A percentile compares a stretch with the other conserved stretches of the same genome.
Evolutionary conservation across 1,140 invertebrate species (phyloP).

Genomic region (Bombus confusus): DNA sequence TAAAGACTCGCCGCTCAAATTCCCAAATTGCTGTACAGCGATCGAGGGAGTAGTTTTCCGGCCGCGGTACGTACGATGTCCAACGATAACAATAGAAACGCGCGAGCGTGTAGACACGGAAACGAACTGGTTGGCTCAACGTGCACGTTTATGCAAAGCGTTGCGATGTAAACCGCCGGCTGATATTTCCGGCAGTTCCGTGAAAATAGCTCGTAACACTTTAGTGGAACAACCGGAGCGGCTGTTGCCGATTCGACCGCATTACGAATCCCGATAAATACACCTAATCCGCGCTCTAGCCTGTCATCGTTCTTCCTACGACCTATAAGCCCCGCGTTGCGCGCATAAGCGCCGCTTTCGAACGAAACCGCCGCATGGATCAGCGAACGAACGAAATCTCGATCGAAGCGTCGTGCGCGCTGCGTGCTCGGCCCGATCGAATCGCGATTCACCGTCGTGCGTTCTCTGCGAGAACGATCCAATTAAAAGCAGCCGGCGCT

Average conservation of each 20-base stretch:
- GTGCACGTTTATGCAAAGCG: not conserved
- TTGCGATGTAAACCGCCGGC: too few species aligned
- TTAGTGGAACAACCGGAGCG: not conserved
- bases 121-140: not conserved
- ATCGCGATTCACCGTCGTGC: not conserved
- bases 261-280: conserved; percentile 27
- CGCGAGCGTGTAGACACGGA: not conserved
- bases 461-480: not conserved
- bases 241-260: conserved; percentile 2
- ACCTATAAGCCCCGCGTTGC: not conserved
- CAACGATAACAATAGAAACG: not conserved
- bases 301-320: not conserved
- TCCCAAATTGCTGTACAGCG: too few species aligned
- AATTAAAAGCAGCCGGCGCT: not conserved
- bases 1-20: fast-evolving
- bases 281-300: not conserved
- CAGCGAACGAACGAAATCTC: not conserved
- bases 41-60: too few species aligned
- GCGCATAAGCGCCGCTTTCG: not conserved
- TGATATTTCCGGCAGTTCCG: not conserved
- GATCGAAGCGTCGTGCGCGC: not conserved
- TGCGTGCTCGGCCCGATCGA: not conserved
- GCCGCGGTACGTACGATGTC: too few species aligned
- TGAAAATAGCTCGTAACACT: conserved; percentile 17
- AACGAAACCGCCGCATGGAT: not conserved